phyloP scores from a whole-genome alignment of 2,113 vertebrate genomes.

The Pelecanoides urinatrix region DNA sequence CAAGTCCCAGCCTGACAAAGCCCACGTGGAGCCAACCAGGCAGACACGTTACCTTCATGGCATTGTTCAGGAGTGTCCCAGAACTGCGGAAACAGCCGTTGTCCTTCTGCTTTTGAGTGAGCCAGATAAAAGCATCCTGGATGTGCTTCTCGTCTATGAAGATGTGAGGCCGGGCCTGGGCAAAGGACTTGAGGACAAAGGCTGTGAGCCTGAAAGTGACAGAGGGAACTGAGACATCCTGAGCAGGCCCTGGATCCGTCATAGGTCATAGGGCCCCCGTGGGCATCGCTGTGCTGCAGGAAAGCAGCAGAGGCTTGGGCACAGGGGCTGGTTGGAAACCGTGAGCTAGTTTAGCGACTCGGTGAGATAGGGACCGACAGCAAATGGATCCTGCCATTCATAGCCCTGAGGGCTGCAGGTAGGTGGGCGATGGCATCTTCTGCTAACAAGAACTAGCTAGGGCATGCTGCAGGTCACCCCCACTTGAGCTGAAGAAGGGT shows the following conservation, averaged over 20 bases:
- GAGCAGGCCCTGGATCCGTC: constrained; percentile 1
- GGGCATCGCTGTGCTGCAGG: constrained; percentile 60
- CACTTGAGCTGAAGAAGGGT: background rate
- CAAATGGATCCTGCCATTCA: background rate
- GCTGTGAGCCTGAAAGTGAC: constrained; percentile 69
- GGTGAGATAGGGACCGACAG: background rate
- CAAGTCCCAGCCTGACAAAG: constrained; percentile 58
- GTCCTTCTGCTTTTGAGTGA: constrained; percentile 64
- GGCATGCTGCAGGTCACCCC: background rate
- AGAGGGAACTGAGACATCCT: constrained; percentile 23
- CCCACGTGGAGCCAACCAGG: background rate
- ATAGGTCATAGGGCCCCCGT: constrained; percentile 40
- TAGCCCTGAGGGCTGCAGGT: background rate
- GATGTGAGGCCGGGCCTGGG: constrained; percentile 55
- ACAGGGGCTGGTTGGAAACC: background rate
- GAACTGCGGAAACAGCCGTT: constrained; percentile 73
- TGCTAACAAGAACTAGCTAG: background rate
- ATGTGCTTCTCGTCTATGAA: constrained; percentile 69
- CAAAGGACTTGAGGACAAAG: constrained; percentile 76
- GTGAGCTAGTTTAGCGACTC: too few relatives aligned
- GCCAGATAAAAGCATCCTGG: constrained; percentile 46
- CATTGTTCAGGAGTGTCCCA: constrained; percentile 69
- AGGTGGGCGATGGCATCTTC: background rate
- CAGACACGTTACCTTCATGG: constrained; percentile 67
- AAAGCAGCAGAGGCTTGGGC: background rate